These are phyloP conservation scores for Pomatorhinus ruficollis DNA, from an alignment of 2,113 vertebrate species.

Conservation along the genomic window DNA sequence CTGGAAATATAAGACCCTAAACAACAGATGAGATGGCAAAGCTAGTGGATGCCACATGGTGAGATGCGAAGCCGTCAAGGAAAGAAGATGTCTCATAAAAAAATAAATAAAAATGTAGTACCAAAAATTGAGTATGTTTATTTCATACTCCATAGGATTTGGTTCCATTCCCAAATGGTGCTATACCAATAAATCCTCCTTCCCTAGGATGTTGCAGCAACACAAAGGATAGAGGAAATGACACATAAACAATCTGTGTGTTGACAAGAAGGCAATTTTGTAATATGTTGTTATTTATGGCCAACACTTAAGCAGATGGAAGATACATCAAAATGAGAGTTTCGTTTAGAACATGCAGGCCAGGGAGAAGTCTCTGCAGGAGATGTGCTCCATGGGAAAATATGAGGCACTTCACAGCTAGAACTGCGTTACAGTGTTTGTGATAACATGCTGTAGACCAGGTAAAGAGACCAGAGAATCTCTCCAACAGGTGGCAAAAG, in stretches of 20 bases:
- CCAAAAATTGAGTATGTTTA: conserved; percentile 44
- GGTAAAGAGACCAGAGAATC: not conserved
- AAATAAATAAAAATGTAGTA: conserved; percentile 42
- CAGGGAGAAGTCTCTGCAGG: not conserved
- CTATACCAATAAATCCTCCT: conserved; percentile 59
- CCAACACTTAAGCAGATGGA: conserved; percentile 55
- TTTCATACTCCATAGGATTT: conserved; percentile 37
- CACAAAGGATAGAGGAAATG: conserved; percentile 47
- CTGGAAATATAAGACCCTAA: conserved; percentile 53
- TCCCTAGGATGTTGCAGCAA: conserved; percentile 19
- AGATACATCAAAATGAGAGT: conserved; percentile 22
- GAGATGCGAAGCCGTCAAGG: conserved; percentile 38
- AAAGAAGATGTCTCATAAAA: conserved; percentile 34
- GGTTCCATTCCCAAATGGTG: conserved; percentile 46
- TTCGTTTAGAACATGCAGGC: conserved; percentile 3
- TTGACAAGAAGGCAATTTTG: conserved; percentile 55
- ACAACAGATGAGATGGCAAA: conserved; percentile 61
- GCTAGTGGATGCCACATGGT: conserved; percentile 43
- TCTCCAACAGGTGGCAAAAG: not conserved
- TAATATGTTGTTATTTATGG: conserved; percentile 44
- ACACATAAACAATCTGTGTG: conserved; percentile 53
- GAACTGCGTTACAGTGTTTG: not conserved
- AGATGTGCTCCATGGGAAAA: not conserved
- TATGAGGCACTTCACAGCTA: not conserved
- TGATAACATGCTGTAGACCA: not conserved